Conservation (phyloP, 1,140 invertebrate genomes). For the Tetramorium simillimum region DNA sequence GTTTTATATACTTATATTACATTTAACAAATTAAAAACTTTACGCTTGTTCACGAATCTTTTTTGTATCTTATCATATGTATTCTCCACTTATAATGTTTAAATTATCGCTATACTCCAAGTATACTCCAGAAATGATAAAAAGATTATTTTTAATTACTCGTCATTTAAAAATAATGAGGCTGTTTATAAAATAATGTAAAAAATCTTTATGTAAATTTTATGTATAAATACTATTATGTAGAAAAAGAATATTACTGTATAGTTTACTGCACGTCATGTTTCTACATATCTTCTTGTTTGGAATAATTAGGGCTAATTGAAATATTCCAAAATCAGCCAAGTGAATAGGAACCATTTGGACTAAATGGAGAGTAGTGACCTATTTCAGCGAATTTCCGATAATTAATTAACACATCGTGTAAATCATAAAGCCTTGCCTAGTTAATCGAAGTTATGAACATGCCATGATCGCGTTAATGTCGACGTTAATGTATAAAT, state of each 20-base stretch:
- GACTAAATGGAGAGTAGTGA: constrained; percentile 4
- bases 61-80: background rate
- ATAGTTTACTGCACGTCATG: background rate
- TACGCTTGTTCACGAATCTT: background rate
- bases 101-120: background rate
- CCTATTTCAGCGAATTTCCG: constrained; percentile 12
- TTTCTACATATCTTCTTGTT: background rate
- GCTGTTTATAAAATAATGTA: background rate
- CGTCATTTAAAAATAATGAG: background rate
- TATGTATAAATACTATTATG: background rate
- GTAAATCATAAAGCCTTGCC: constrained; percentile 23
- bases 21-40: background rate
- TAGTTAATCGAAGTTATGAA: constrained; percentile 38
- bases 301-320: constrained; percentile 10
- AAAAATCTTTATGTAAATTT: background rate
- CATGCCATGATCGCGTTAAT: constrained; percentile 4
- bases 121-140: background rate
- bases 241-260: background rate
- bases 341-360: background rate
- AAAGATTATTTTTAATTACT: background rate
- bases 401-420: constrained; percentile 47
- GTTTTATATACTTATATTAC: background rate
- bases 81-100: background rate
- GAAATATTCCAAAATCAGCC: background rate
- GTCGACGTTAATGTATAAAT: constrained; percentile 2